Base-by-base conservation (phyloP, 2,888 invertebrate genomes). In the Zelleria hepariella region DNA sequence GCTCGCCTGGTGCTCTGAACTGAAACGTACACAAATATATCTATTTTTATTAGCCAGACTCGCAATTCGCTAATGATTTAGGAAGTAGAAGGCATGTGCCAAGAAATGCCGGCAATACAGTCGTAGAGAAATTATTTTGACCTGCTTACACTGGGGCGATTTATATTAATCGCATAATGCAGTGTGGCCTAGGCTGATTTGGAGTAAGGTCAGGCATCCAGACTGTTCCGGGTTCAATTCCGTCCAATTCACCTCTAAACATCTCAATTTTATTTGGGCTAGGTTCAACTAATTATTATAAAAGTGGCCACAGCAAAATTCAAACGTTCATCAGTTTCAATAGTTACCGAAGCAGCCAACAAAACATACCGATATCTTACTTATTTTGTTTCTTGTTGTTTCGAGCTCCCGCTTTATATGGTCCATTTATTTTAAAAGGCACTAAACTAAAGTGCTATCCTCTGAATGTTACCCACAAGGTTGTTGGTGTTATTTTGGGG, bases 21-120 rank as follows among this genome's bases (percentile, higher is more conserved):
- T 53, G 59, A 60, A 60, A 56, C 60, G 62, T 63, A 64, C 59
- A 63, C 60, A 63, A 62, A 63, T 27, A 49, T 61, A 59, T 61
- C 63, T 64, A 64, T 64, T 64, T 64, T 62, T 58, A 60, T 56
- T 10, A 57, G 21, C 24, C 47, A 55, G 59, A 26, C 60, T 51
- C 26, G 52, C 48, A 58, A 59, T 63, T 61, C 57, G 60, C 63
- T 61, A 62, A 62, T 61, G 61, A 62, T 47, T 54, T 58, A 61
- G 60, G 63, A 60, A 62, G 59, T 48, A 59, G 56, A 56, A 55
- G 49, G 57, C 18, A 48, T 58, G 60, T 32, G 58, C 58, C 52
- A 58, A 57, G 52, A 21, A 58, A 52, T 52, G 23, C 8, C 58
- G 49, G 49, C 49, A 58, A 58, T 58, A 58, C 18, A 18, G 32